These are phyloP conservation scores for Coronaproctus castanopsis DNA, from an alignment of 2,888 invertebrate species.

Conservation along the genomic window DNA sequence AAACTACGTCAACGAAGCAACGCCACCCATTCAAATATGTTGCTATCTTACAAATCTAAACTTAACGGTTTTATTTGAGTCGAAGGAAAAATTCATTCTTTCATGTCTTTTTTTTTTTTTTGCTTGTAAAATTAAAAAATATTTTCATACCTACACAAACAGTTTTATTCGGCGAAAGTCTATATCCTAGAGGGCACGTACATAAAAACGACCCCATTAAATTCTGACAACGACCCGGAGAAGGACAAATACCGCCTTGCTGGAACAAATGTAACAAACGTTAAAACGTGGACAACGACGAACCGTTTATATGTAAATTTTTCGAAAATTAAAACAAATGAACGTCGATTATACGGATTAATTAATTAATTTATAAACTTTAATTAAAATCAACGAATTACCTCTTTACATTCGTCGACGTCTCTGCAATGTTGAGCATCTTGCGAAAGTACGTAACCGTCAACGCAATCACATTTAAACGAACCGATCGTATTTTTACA, in stretches of 20 bases:
- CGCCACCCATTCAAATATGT: too few species aligned
- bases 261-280: conserved; percentile 22
- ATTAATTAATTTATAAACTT: too few species aligned
- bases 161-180: conserved; percentile 39
- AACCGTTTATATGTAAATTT: too few species aligned
- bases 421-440: conserved; percentile 62
- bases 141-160: conserved; percentile 30
- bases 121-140: background rate
- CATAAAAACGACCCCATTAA: conserved; percentile 51
- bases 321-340: too few species aligned
- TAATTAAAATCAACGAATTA: conserved; percentile 21
- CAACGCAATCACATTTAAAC: conserved; percentile 59
- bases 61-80: too few species aligned
- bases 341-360: too few species aligned
- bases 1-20: too few species aligned
- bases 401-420: conserved; percentile 55
- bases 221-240: conserved; percentile 44
- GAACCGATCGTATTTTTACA: conserved; percentile 62
- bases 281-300: too few species aligned
- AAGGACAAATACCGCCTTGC: conserved; percentile 37
- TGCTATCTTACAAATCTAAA: too few species aligned
- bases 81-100: too few species aligned
- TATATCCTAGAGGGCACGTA: conserved; percentile 57
- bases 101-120: too few species aligned
- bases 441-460: conserved; percentile 49